Percentiles rank a stretch among this genome's conserved stretches.
phyloP scores from a whole-genome alignment of 2,797 vertebrate genomes.

The Hapalemur alaotrensis region DNA sequence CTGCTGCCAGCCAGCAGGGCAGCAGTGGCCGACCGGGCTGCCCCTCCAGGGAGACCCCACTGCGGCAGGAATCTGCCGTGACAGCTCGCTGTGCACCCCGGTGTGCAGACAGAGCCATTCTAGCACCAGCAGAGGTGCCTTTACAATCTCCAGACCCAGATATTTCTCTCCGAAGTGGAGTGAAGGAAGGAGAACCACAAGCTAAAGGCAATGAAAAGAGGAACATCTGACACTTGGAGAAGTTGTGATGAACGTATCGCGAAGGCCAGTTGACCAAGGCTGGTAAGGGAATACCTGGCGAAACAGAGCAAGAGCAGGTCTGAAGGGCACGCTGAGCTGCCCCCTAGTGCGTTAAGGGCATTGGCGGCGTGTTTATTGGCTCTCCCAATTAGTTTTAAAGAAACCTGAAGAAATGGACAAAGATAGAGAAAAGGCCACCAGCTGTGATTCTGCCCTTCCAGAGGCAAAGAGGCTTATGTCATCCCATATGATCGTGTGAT shows the following conservation, averaged over 20 bases:
- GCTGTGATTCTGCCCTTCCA: constrained; percentile 30
- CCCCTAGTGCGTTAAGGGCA: background rate
- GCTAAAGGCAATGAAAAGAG: constrained; percentile 63
- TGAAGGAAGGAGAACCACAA: constrained; percentile 61
- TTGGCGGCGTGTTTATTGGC: constrained; percentile 9
- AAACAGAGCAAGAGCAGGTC: background rate
- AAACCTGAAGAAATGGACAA: constrained; percentile 60
- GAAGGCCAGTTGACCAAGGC: constrained; percentile 64
- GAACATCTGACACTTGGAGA: constrained; percentile 61
- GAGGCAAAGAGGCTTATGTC: background rate
- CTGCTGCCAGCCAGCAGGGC: no score
- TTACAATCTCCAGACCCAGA: constrained; percentile 65
- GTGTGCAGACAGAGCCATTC: no score
- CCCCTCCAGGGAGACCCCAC: no score
- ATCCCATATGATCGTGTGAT: background rate
- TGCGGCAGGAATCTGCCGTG: no score
- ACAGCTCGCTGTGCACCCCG: no score
- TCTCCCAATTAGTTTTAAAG: constrained; percentile 59
- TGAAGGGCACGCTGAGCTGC: constrained; percentile 44
- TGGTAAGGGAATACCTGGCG: constrained; percentile 60
- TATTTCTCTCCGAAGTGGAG: constrained; percentile 42
- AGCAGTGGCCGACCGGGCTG: no score
- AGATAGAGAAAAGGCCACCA: constrained; percentile 18
- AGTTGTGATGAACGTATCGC: constrained; percentile 58
- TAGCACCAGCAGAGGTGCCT: constrained; percentile 38